These are phyloP conservation scores for Meloe dianella DNA, from an alignment of 2,888 invertebrate genomes.

Conservation along the genomic window DNA sequence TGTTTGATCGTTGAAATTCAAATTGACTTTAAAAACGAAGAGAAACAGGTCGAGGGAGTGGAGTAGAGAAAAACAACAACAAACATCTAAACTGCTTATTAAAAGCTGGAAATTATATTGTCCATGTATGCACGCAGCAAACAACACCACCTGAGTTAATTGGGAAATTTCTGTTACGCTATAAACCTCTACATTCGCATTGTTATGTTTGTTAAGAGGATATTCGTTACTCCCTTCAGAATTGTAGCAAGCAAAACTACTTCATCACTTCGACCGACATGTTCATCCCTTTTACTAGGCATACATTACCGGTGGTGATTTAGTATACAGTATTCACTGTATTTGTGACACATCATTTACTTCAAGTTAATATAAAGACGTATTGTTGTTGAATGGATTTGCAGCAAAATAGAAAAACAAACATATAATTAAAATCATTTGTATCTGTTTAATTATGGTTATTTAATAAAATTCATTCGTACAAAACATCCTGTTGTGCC, in stretches of 20 bases:
- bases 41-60: background rate
- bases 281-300: constrained; percentile 17
- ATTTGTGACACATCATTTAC: constrained; percentile 39
- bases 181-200: background rate
- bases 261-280: constrained; percentile 26
- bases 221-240: background rate
- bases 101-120: background rate
- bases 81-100: background rate
- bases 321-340: constrained; percentile 34
- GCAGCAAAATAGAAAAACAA: background rate
- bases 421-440: background rate
- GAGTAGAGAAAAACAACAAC: background rate
- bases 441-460: background rate
- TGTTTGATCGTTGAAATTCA: constrained; percentile 17
- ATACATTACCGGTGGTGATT: constrained; percentile 34
- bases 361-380: constrained; percentile 23
- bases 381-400: constrained; percentile 20
- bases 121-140: background rate
- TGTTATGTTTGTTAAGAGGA: constrained; percentile 3
- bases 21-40: background rate
- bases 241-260: constrained; percentile 2
- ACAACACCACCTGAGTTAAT: constrained; percentile 1
- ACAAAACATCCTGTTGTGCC: background rate
- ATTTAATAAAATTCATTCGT: background rate
- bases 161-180: constrained; percentile 1